phyloP scores from a whole-genome alignment of 2,797 vertebrate species.

The Lacerta viridis region DNA sequence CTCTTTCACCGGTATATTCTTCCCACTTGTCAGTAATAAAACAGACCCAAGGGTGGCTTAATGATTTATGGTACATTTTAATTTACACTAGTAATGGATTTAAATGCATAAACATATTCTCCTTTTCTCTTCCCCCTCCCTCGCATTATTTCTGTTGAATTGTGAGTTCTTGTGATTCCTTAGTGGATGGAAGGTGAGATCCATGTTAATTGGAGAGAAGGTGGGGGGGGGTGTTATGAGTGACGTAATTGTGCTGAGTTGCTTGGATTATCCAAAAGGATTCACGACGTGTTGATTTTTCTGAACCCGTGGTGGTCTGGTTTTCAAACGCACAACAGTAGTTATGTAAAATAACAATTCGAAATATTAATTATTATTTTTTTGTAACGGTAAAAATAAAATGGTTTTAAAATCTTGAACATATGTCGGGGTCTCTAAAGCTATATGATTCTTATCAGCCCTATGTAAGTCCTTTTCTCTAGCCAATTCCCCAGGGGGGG shows the following conservation, averaged over 20 bases:
- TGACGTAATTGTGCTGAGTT: conserved; percentile 74
- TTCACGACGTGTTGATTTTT: conserved; percentile 76
- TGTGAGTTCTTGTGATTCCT: conserved; percentile 53
- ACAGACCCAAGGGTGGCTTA: conserved; percentile 67
- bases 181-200: conserved; percentile 21
- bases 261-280: conserved; percentile 81
- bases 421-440: conserved; percentile 16
- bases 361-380: conserved; percentile 32
- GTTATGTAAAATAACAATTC: conserved; percentile 48
- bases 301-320: conserved; percentile 83
- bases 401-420: conserved; percentile 43
- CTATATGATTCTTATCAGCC: neutral
- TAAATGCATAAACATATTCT: conserved; percentile 64
- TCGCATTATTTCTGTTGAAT: conserved; percentile 57
- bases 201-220: conserved; percentile 6
- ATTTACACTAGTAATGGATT: conserved; percentile 73
- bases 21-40: conserved; percentile 64
- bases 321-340: conserved; percentile 58
- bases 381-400: conserved; percentile 17
- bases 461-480: neutral
- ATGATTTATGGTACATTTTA: conserved; percentile 76
- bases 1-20: conserved; percentile 59
- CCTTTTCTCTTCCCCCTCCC: conserved; percentile 16
- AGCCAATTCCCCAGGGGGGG: neutral
- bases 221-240: neutral